These are phyloP conservation scores for Agriopis aurantiaria DNA, from an alignment of 2,888 invertebrate genomes.

Conservation along the genomic window DNA sequence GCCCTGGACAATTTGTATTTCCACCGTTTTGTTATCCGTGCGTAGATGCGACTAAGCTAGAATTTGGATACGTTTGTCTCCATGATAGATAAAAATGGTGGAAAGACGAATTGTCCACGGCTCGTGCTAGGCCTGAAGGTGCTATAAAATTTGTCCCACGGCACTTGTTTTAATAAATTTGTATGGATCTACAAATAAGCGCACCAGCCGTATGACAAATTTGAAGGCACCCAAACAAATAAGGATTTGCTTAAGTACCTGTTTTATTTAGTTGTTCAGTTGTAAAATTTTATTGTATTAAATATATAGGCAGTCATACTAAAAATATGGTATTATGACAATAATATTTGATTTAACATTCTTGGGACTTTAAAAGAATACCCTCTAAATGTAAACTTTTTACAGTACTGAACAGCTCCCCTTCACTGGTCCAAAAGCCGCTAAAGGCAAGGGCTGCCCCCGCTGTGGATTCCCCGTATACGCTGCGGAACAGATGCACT, in stretches of 20 bases:
- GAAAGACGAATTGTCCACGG: too few relatives aligned
- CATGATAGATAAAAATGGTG: too few relatives aligned
- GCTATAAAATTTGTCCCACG: not conserved
- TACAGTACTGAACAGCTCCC: conserved; percentile 90
- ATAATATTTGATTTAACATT: not conserved
- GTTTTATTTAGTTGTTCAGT: not conserved
- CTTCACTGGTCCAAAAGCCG: conserved; percentile 91
- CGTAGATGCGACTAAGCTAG: too few relatives aligned
- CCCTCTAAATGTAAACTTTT: conserved; percentile 20
- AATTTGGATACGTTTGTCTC: too few relatives aligned
- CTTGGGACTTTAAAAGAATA: too few relatives aligned
- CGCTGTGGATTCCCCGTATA: conserved; percentile 97
- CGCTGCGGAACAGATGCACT: conserved; percentile 98
- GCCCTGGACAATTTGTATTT: too few relatives aligned
- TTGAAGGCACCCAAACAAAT: not conserved
- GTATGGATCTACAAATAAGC: not conserved
- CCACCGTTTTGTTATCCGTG: too few relatives aligned
- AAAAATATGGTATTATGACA: too few relatives aligned
- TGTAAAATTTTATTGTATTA: not conserved
- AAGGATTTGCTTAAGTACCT: conserved; percentile 1
- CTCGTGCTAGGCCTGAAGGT: not conserved
- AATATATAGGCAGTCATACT: not conserved
- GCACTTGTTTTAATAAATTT: not conserved
- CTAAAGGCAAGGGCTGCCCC: conserved; percentile 92
- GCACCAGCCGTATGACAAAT: not conserved